These are phyloP conservation scores for Archocentrus centrarchus DNA, from an alignment of 2,113 vertebrate species.

Conservation along the genomic window DNA sequence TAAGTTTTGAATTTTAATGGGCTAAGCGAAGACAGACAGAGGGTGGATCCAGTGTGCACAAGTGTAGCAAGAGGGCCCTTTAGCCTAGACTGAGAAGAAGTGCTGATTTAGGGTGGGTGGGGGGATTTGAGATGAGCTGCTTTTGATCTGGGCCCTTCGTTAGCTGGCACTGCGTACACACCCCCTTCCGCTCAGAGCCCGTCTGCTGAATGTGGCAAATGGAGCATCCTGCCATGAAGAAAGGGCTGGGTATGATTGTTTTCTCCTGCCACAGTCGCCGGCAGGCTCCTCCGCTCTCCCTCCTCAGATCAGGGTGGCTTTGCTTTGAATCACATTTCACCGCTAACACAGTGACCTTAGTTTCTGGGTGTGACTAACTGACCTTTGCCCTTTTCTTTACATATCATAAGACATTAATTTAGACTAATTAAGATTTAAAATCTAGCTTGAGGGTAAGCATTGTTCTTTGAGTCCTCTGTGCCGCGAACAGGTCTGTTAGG, in stretches of 20 bases:
- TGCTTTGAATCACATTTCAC: constrained; percentile 22
- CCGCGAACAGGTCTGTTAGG: constrained; percentile 11
- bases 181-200: constrained; percentile 37
- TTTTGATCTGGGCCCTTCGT: constrained; percentile 53
- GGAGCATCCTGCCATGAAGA: constrained; percentile 40
- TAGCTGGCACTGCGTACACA: constrained; percentile 30
- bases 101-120: constrained; percentile 70
- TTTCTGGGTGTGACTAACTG: constrained; percentile 18
- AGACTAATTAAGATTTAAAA: constrained; percentile 35
- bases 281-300: constrained; percentile 27
- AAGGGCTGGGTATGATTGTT: constrained; percentile 38
- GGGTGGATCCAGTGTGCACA: constrained; percentile 59
- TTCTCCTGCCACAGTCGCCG: constrained; percentile 30
- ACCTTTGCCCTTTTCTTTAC: constrained; percentile 24
- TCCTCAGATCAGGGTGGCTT: constrained; percentile 23
- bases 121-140: constrained; percentile 60
- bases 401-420: constrained; percentile 14
- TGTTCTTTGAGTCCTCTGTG: constrained; percentile 16
- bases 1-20: constrained; percentile 76
- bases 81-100: constrained; percentile 55
- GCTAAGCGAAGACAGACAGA: constrained; percentile 58
- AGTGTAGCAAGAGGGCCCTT: constrained; percentile 39
- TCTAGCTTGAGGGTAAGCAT: background rate
- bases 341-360: constrained; percentile 17
- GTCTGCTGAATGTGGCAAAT: constrained; percentile 52